Evolutionary conservation across 2,113 vertebrate genomes (phyloP).

Genomic region (Tachuris rubrigastra): DNA sequence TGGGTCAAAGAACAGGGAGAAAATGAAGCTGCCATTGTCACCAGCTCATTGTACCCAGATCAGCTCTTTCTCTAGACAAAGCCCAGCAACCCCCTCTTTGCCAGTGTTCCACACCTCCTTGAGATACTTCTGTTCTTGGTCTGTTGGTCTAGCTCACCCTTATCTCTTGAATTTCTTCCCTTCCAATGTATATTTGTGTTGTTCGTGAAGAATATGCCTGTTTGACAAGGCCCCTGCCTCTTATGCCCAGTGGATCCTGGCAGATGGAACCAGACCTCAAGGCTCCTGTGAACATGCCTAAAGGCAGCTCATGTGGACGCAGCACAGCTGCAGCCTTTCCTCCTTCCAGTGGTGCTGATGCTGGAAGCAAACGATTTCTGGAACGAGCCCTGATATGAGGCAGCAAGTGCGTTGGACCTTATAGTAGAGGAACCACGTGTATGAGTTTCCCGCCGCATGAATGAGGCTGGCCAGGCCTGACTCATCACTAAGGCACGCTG

Average conservation of each 20-base stretch:
- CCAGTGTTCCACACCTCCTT: background rate
- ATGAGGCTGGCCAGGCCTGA: background rate
- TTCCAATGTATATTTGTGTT: background rate
- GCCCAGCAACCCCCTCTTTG: background rate
- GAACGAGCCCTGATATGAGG: background rate
- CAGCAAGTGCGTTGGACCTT: background rate
- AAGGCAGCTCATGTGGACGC: background rate
- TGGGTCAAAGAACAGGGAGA: background rate
- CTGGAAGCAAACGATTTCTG: background rate
- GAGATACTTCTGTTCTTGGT: background rate
- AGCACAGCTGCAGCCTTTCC: background rate
- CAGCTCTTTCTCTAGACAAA: background rate
- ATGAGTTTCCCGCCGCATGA: background rate
- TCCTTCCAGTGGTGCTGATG: background rate
- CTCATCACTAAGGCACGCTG: background rate
- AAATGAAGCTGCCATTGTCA: background rate
- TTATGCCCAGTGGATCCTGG: background rate
- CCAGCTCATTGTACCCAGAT: background rate
- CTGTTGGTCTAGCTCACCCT: background rate
- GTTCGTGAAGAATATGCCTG: rapidly evolving
- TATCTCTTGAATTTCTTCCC: background rate
- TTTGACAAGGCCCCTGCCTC: background rate
- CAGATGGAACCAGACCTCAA: background rate
- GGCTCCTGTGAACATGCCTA: background rate
- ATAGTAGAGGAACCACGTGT: background rate